Conservation (phyloP, 2,113 vertebrate species). For the Centropus unirufus region DNA sequence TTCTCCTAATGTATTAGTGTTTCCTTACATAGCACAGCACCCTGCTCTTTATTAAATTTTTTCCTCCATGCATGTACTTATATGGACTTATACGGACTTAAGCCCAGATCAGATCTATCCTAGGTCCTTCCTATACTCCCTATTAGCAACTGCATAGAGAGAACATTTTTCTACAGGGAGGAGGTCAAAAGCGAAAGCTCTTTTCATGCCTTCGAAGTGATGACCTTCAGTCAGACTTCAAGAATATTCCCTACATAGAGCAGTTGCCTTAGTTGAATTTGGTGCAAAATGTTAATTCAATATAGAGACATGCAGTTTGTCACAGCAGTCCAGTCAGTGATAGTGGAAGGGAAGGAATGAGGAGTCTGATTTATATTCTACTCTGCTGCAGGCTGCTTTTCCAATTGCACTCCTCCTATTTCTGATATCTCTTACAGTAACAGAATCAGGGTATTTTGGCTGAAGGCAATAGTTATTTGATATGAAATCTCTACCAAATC, state of each 20-base stretch:
- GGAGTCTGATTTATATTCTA: not conserved
- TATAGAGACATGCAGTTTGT: not conserved
- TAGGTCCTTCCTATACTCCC: not conserved
- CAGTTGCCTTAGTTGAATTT: not conserved
- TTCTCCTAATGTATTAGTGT: not conserved
- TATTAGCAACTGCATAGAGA: not conserved
- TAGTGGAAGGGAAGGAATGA: not conserved
- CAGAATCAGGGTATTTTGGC: not conserved
- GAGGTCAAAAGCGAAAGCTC: not conserved
- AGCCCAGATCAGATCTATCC: not conserved
- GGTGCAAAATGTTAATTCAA: not conserved
- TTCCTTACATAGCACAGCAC: not conserved
- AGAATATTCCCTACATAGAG: not conserved
- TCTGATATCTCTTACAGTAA: not conserved
- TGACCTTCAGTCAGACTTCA: slow-evolving; percentile 9
- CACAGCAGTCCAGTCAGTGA: not conserved
- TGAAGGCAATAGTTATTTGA: not conserved
- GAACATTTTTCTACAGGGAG: not conserved
- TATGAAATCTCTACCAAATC: not conserved
- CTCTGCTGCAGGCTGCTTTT: not conserved
- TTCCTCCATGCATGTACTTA: not conserved
- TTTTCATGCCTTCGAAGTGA: not conserved
- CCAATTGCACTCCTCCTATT: not conserved
- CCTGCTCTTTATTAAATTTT: not conserved
- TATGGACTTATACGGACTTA: not conserved